A percentile compares a stretch with the other conserved stretches of the same genome.
Evolutionary conservation across 2,888 invertebrate genomes (phyloP).

Genomic region (Odontocerum albicorne): DNA sequence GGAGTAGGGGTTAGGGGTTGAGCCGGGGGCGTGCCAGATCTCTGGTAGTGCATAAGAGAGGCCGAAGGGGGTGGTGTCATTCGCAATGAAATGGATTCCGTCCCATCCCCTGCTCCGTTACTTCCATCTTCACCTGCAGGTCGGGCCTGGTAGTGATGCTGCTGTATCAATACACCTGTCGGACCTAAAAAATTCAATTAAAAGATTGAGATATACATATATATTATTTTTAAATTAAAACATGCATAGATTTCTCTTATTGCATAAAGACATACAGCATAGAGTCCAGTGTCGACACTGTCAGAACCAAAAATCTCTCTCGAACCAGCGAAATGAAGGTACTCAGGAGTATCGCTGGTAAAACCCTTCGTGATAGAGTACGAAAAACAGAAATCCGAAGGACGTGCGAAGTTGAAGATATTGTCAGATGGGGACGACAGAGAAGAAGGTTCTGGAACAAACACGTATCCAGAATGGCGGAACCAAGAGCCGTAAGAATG

Average conservation of each 20-base stretch:
- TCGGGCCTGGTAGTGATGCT: constrained; percentile 89
- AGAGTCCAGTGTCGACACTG: no score
- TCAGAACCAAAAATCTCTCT: no score
- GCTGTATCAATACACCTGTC: constrained; percentile 87
- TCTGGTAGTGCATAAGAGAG: neutral
- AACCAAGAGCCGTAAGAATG: no score
- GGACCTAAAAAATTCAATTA: constrained; percentile 60
- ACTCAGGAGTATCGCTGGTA: no score
- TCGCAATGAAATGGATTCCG: constrained; percentile 37
- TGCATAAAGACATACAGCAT: no score
- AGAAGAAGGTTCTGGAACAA: no score
- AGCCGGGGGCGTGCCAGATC: constrained; percentile 11
- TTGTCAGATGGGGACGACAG: no score
- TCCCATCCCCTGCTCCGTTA: constrained; percentile 41
- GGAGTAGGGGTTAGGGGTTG: constrained; percentile 26
- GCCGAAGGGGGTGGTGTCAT: neutral
- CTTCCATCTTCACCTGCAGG: constrained; percentile 60
- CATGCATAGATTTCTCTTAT: constrained; percentile 5
- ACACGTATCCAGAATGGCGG: no score
- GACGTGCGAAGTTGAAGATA: no score
- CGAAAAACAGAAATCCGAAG: no score
- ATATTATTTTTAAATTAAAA: neutral
- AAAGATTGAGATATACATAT: constrained; percentile 6
- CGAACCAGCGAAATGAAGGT: no score
- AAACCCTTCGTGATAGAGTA: no score